Percentiles rank a stretch among this genome's conserved stretches.
Evolutionary conservation across 2,888 invertebrate species (phyloP).

Genomic region (Dendrolimus pini): DNA sequence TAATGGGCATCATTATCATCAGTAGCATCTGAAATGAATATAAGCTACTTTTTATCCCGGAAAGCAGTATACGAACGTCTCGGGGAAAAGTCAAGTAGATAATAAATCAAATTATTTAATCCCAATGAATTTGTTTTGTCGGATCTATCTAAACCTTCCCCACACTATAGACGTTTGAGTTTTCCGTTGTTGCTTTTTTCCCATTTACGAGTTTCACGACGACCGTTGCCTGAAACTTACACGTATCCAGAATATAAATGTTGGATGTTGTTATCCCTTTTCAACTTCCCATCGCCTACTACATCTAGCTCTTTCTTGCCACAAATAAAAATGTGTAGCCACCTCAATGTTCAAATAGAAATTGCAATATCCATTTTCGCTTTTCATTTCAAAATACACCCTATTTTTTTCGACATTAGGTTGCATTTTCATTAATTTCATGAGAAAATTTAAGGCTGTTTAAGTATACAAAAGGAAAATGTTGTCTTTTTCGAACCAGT

Average conservation of each 20-base stretch:
- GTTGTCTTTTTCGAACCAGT: slow-evolving; percentile 75
- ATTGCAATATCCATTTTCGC: slow-evolving; percentile 58
- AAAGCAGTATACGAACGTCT: no score
- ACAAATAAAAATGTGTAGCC: slow-evolving; percentile 73
- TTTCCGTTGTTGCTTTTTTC: slow-evolving; percentile 75
- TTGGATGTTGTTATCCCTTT: slow-evolving; percentile 48
- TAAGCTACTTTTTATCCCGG: no score
- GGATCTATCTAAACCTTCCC: slow-evolving; percentile 35
- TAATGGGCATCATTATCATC: no score
- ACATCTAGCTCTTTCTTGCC: slow-evolving; percentile 48
- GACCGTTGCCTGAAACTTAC: slow-evolving; percentile 77
- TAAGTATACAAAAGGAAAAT: slow-evolving; percentile 43
- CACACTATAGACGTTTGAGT: slow-evolving; percentile 67
- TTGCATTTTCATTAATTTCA: slow-evolving; percentile 22
- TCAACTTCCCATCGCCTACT: slow-evolving; percentile 24
- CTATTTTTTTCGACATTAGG: slow-evolving; percentile 24
- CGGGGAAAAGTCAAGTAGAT: no score
- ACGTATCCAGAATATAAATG: slow-evolving; percentile 76
- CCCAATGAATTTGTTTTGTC: slow-evolving; percentile 8
- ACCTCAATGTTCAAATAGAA: slow-evolving; percentile 65
- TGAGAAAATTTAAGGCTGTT: slow-evolving; percentile 33
- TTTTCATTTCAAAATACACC: slow-evolving; percentile 32
- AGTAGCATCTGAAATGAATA: no score
- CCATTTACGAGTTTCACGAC: slow-evolving; percentile 77
- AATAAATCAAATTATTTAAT: no score